These are phyloP conservation scores for Notarius quadriscutis DNA, from an alignment of 2,113 vertebrate genomes.

Conservation along the genomic window DNA sequence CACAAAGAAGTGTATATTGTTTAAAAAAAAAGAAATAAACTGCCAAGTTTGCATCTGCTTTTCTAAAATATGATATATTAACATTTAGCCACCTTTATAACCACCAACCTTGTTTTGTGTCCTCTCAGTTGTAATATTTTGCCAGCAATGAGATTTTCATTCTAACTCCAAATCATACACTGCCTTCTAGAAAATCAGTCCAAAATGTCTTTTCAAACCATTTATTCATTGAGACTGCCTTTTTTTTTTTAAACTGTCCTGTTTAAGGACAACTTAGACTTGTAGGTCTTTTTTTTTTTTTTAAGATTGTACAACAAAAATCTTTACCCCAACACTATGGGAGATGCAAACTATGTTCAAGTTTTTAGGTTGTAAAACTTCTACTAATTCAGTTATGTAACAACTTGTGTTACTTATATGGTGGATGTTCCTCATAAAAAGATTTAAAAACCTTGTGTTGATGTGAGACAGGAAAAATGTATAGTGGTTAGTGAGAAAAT, in stretches of 20 bases:
- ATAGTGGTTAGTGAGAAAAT: background rate
- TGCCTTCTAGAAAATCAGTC: background rate
- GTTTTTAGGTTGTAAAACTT: background rate
- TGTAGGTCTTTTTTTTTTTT: background rate
- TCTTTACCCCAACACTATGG: background rate
- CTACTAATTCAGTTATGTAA: background rate
- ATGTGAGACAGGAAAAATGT: background rate
- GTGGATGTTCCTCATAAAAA: background rate
- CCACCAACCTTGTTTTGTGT: background rate
- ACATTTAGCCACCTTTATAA: background rate
- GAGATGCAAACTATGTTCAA: background rate
- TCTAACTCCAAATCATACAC: background rate
- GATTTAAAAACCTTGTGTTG: background rate
- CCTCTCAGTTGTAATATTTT: background rate
- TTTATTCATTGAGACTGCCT: background rate
- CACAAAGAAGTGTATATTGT: background rate
- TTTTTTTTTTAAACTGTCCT: background rate
- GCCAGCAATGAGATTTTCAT: background rate
- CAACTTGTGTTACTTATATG: background rate
- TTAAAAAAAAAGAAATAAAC: background rate
- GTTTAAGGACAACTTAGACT: background rate
- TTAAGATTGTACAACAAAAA: background rate
- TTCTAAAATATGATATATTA: background rate
- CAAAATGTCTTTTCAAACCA: background rate
- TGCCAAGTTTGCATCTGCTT: background rate